Evolutionary conservation across 2,888 invertebrate species (phyloP).

Genomic region (Ommatoiulus sabulosus): DNA sequence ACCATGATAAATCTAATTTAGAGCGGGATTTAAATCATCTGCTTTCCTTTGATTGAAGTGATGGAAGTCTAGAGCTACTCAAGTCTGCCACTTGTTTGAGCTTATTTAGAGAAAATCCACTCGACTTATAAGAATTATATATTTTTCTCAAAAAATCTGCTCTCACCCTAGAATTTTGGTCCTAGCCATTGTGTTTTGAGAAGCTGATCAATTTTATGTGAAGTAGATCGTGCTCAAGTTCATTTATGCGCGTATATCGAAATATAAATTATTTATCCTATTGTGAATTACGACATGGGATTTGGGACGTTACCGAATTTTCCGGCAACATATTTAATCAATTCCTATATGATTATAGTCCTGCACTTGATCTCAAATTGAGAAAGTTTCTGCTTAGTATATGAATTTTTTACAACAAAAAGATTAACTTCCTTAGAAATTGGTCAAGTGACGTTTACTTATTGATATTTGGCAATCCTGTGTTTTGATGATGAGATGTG

Average conservation of each 20-base stretch:
- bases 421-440: background rate
- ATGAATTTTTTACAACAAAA: background rate
- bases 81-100: background rate
- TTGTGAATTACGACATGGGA: constrained; percentile 35
- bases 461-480: background rate
- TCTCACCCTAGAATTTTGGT: constrained; percentile 15
- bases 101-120: background rate
- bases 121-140: background rate
- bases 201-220: background rate
- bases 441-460: background rate
- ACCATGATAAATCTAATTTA: background rate
- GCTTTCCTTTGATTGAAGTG: background rate
- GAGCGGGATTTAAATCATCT: background rate
- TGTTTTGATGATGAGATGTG: background rate
- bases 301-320: background rate
- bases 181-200: background rate
- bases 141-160: background rate
- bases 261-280: background rate
- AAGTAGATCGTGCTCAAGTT: background rate
- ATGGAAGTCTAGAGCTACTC: background rate
- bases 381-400: background rate
- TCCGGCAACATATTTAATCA: background rate
- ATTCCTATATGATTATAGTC: background rate
- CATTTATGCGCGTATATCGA: background rate
- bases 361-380: constrained; percentile 17